Conservation (phyloP, 2,113 vertebrate genomes). For the Erinaceus europaeus region DNA sequence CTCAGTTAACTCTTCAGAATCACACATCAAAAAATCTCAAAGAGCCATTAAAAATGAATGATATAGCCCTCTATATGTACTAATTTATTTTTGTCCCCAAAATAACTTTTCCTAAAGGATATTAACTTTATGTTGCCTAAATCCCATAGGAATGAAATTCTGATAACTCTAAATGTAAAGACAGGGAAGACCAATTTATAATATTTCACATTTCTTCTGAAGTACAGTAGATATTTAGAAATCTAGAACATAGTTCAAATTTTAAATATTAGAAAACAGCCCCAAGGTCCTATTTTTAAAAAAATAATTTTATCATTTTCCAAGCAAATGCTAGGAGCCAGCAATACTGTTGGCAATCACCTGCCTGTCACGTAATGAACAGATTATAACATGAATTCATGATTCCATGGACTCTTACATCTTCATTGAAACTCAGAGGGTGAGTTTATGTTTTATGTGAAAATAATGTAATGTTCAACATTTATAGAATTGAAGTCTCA, state of each 20-base stretch:
- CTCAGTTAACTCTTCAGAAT: conserved; percentile 33
- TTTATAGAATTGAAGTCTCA: background rate
- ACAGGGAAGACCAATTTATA: conserved; percentile 67
- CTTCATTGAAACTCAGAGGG: background rate
- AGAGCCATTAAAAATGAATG: conserved; percentile 18
- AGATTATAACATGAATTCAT: background rate
- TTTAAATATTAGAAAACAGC: conserved; percentile 12
- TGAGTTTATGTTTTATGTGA: background rate
- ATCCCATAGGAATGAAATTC: conserved; percentile 51
- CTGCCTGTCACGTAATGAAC: background rate
- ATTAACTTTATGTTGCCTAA: conserved; percentile 41
- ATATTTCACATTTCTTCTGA: background rate
- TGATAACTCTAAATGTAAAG: conserved; percentile 53
- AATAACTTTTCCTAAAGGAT: conserved; percentile 3
- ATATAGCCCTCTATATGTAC: background rate
- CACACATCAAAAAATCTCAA: background rate
- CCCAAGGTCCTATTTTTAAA: background rate
- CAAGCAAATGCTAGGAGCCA: background rate
- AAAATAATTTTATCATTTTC: background rate
- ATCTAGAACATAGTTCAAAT: background rate
- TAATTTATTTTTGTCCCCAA: background rate
- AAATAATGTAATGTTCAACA: background rate
- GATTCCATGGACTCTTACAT: background rate
- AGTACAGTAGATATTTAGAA: background rate
- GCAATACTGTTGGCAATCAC: background rate